Evolutionary conservation across 1,140 invertebrate species (phyloP).

Genomic region (Myzus persicae): DNA sequence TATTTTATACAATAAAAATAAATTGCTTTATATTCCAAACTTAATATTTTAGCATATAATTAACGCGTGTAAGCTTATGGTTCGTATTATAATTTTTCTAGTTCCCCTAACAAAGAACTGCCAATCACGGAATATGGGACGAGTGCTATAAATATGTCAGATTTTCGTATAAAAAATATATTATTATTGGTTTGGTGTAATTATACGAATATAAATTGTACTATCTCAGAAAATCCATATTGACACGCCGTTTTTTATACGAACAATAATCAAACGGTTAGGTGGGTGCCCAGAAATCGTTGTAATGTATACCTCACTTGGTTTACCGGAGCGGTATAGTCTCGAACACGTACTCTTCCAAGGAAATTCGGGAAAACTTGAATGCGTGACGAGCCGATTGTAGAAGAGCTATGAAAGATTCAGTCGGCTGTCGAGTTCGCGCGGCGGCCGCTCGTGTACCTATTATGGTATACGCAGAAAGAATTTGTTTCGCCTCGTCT

Average conservation of each 20-base stretch:
- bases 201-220: too few relatives aligned
- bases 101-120: neutral
- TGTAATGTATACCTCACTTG: neutral
- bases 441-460: neutral
- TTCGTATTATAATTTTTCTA: neutral
- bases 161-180: too few relatives aligned
- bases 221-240: neutral
- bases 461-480: neutral
- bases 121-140: too few relatives aligned
- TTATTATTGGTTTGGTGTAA: too few relatives aligned
- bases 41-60: slow-evolving; percentile 5
- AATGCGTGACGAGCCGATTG: slow-evolving; percentile 6
- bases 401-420: slow-evolving; percentile 18
- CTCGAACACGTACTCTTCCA: neutral
- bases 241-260: neutral
- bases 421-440: slow-evolving; percentile 25
- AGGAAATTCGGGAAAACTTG: neutral
- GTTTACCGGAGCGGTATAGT: neutral
- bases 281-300: neutral
- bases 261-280: neutral
- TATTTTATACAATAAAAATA: slow-evolving; percentile 17
- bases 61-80: neutral
- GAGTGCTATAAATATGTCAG: too few relatives aligned
- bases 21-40: neutral
- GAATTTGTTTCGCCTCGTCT: slow-evolving; percentile 35